Conservation (phyloP, 2,888 invertebrate genomes). For the Mythimna pallens region DNA sequence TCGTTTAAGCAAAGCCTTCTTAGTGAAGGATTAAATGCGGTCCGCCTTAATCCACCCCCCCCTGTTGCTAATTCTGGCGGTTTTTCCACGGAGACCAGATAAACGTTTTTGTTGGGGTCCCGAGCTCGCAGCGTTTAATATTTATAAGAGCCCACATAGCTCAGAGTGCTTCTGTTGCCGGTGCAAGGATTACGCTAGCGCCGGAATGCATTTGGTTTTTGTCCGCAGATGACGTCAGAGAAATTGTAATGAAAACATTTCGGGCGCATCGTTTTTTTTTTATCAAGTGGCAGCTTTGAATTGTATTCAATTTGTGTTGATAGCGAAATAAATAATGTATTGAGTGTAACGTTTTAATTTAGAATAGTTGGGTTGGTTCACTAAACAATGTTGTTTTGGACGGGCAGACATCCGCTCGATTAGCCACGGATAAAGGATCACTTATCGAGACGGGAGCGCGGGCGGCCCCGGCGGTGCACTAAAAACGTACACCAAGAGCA, state of each 20-base stretch:
- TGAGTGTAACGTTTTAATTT: slow-evolving; percentile 58
- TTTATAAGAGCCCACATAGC: slow-evolving; percentile 87
- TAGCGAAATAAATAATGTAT: slow-evolving; percentile 48
- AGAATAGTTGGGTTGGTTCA: slow-evolving; percentile 73
- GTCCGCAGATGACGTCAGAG: slow-evolving; percentile 75
- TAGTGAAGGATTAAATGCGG: slow-evolving; percentile 91
- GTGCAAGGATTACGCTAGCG: slow-evolving; percentile 83
- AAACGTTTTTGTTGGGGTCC: slow-evolving; percentile 89
- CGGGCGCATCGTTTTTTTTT: slow-evolving; percentile 64
- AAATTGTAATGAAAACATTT: slow-evolving; percentile 79
- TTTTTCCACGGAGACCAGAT: slow-evolving; percentile 89
- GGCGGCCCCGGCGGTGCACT: slow-evolving; percentile 56
- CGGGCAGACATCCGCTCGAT: slow-evolving; percentile 76
- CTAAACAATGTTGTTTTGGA: slow-evolving; percentile 73
- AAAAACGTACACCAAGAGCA: slow-evolving; percentile 76
- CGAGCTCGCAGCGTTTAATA: slow-evolving; percentile 84
- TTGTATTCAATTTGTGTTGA: slow-evolving; percentile 39
- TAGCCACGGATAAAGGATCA: slow-evolving; percentile 81
- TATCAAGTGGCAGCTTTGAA: slow-evolving; percentile 55
- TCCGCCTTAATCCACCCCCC: slow-evolving; percentile 88
- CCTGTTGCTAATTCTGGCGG: slow-evolving; percentile 89
- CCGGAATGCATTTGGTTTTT: slow-evolving; percentile 82
- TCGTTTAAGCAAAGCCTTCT: slow-evolving; percentile 91
- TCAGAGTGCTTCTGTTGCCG: slow-evolving; percentile 81
- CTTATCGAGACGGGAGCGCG: slow-evolving; percentile 70